These are phyloP conservation scores for Crotalus helleri DNA, from an alignment of 2,113 vertebrate genomes.

Conservation along the genomic window DNA sequence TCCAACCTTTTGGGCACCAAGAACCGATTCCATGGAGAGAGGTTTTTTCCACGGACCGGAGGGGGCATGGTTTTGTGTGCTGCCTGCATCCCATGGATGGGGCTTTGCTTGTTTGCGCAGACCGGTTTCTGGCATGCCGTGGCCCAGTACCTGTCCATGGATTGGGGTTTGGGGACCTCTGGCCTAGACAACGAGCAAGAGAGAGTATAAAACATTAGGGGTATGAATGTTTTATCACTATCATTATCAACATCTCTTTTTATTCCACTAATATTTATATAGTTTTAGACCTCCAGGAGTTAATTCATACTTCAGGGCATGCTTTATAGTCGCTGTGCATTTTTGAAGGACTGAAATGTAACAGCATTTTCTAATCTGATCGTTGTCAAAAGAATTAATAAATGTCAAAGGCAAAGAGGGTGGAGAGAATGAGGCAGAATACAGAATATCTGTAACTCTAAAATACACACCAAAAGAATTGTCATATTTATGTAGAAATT, in stretches of 20 bases:
- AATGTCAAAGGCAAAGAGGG: not conserved
- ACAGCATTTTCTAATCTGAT: not conserved
- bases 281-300: not conserved
- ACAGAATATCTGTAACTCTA: not conserved
- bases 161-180: no score
- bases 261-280: not conserved
- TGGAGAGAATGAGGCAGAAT: not conserved
- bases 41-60: no score
- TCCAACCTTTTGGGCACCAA: no score
- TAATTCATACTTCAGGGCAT: not conserved
- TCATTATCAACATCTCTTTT: not conserved
- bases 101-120: no score
- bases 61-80: no score
- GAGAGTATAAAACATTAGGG: not conserved
- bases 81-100: no score
- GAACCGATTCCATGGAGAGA: no score
- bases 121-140: no score
- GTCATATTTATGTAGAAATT: not conserved
- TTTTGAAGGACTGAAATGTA: not conserved
- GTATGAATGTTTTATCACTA: not conserved
- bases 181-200: not conserved
- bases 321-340: not conserved
- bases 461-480: not conserved
- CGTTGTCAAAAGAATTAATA: not conserved
- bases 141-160: no score